Evolutionary conservation across 2,888 invertebrate species (phyloP).

Genomic region (Drosophila nigritarsus): DNA sequence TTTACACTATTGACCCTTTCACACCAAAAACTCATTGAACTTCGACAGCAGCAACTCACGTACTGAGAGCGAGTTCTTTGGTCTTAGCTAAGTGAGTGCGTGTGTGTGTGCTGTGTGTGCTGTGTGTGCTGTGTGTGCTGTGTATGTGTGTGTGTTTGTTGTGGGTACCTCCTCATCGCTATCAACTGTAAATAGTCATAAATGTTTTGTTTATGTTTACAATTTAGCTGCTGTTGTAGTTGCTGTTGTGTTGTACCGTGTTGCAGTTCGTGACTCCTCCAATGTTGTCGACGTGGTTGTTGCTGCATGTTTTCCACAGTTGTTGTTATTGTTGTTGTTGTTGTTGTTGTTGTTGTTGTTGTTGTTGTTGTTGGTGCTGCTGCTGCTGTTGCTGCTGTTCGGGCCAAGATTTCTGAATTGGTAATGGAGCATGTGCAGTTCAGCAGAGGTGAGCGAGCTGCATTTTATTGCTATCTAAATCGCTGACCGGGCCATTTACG

Average conservation of each 20-base stretch:
- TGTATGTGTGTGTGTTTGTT: constrained; percentile 37
- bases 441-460: constrained; percentile 69
- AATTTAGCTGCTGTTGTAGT: constrained; percentile 72
- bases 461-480: constrained; percentile 78
- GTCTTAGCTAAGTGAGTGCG: constrained; percentile 21
- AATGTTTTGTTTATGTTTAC: constrained; percentile 80
- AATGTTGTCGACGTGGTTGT: constrained; percentile 77
- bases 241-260: constrained; percentile 40
- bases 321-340: constrained; percentile 47
- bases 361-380: constrained; percentile 36
- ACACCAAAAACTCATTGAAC: constrained; percentile 77
- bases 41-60: constrained; percentile 67
- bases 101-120: constrained; percentile 4
- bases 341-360: constrained; percentile 44
- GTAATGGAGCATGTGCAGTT: constrained; percentile 77
- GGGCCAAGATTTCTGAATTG: constrained; percentile 73
- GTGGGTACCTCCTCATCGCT: constrained; percentile 42
- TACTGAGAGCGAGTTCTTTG: constrained; percentile 42
- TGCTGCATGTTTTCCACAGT: constrained; percentile 53
- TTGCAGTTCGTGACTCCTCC: constrained; percentile 75
- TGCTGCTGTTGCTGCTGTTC: constrained; percentile 51
- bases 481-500: constrained; percentile 69
- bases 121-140: constrained; percentile 5
- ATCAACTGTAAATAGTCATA: constrained; percentile 79
- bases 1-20: constrained; percentile 80